Evolutionary conservation across 2,797 vertebrate genomes (phyloP), one percentile per base, ranked within the genome.

Genomic region (Paedocypris micromegethes): DNA sequence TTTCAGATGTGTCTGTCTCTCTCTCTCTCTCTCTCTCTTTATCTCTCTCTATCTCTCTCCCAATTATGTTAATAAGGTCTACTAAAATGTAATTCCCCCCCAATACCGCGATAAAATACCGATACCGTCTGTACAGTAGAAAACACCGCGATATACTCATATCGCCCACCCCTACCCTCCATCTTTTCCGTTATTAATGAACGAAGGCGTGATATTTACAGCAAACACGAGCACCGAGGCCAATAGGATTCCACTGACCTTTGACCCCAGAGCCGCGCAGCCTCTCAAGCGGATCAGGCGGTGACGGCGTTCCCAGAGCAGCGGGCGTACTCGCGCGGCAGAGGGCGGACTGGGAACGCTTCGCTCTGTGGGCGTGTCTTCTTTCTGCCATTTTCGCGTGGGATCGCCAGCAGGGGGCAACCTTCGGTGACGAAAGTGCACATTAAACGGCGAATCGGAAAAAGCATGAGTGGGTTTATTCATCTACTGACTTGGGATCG

Each of bases 311-410:
- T 77, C 72, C 4, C 65, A 60, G 3, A 80, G 78, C 50, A 84
- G 45, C 1, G 79, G 80, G 23, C 66, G 60, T 49, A 80, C 79
- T 64, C 85, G 77, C 0, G 83, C 86, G 3, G 85, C 69, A 2
- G 83, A 55, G 40, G 74, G 77, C 47, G 8, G 38, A 38, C 80
- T 81, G 0, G 56, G 66, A 4, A 68, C 48, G 1, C 75, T 68
- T 47, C 76, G 72, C 1, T 58, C 7, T 4, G 69, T 6, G 5
- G 62, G 41, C 48, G n/a, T 6, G 9, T 69, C 63, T 3, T 77
- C 9, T 0, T 51, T 68, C 2, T 49, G 66, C 6, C 57, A 73
- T 50, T 83, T 82, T 54, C 78, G 77, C 70, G 82, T 70, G 23
- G 59, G 66, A 68, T 68, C 72, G 55, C 53, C 64, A 60, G 44